A percentile compares a stretch with the other conserved stretches of the same genome.
Evolutionary conservation across 1,140 invertebrate genomes (phyloP).

Genomic region (Venustaconcha ellipsiformis): DNA sequence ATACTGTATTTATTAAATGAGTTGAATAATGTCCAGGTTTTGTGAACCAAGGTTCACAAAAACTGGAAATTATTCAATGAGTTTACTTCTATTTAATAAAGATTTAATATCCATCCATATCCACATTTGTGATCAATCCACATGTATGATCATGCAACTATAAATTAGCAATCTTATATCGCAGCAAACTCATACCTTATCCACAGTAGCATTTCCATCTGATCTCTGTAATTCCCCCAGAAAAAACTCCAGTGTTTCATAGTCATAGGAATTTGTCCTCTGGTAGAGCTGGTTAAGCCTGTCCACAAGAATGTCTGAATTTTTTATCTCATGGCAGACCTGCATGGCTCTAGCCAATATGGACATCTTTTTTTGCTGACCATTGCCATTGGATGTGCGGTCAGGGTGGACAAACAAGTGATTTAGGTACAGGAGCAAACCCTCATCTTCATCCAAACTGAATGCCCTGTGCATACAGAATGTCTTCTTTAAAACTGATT

Average conservation of each 20-base stretch:
- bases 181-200: not conserved
- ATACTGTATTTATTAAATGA: too few species aligned
- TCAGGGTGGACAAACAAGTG: slow-evolving; percentile 38
- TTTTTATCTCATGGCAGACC: slow-evolving; percentile 35
- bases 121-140: too few species aligned
- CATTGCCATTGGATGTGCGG: not conserved
- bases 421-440: slow-evolving; percentile 50
- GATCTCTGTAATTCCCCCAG: slow-evolving; percentile 43
- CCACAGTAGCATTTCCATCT: slow-evolving; percentile 12
- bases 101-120: too few species aligned
- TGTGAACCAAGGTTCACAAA: too few species aligned
- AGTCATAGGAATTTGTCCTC: slow-evolving; percentile 53
- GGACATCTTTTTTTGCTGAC: slow-evolving; percentile 10
- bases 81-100: too few species aligned
- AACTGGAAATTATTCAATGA: too few species aligned
- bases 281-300: slow-evolving; percentile 42
- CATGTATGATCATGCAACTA: too few species aligned
- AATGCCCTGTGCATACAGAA: slow-evolving; percentile 44
- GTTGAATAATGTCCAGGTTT: too few species aligned
- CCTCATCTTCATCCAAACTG: slow-evolving; percentile 48
- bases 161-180: too few species aligned
- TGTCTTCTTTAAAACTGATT: too few species aligned
- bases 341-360: slow-evolving; percentile 23
- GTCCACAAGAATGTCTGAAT: slow-evolving; percentile 29
- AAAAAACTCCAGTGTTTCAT: slow-evolving; percentile 54